Evolutionary conservation across 1,140 invertebrate species (phyloP).

Genomic region (Thrips palmi): DNA sequence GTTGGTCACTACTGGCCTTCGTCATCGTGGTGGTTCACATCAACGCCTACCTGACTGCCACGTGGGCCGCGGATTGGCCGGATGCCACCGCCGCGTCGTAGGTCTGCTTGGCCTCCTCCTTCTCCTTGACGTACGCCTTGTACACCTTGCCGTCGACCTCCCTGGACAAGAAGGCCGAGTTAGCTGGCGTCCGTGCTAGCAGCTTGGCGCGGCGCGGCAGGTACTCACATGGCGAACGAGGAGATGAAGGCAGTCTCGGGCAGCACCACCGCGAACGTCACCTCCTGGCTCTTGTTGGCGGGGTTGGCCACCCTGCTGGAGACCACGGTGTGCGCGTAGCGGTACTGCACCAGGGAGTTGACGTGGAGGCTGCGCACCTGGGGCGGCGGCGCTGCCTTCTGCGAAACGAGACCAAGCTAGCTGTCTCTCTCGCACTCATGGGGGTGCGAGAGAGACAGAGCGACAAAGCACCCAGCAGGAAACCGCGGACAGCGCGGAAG

Average conservation of each 20-base stretch:
- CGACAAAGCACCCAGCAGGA: too few species aligned
- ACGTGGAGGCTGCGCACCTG: constrained; percentile 34
- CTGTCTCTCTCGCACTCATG: too few species aligned
- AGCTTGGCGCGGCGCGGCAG: too few species aligned
- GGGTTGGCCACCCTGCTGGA: constrained; percentile 36
- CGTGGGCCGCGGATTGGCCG: constrained; percentile 38
- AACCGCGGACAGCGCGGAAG: too few species aligned
- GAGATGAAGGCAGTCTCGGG: constrained; percentile 45
- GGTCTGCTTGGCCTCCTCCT: constrained; percentile 40
- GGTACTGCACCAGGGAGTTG: constrained; percentile 31
- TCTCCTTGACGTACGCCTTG: constrained; percentile 34
- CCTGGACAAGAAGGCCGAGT: too few species aligned
- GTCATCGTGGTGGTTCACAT: background rate
- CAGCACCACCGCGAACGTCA: constrained; percentile 35
- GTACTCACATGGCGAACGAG: constrained; percentile 38
- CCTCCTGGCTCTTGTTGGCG: constrained; percentile 32
- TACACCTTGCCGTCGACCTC: constrained; percentile 31
- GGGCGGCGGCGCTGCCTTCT: too few species aligned
- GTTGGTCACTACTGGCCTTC: background rate
- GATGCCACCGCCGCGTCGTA: constrained; percentile 36
- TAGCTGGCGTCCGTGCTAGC: too few species aligned
- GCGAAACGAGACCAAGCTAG: too few species aligned
- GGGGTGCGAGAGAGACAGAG: too few species aligned
- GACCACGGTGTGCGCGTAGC: constrained; percentile 37
- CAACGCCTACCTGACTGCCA: constrained; percentile 27